A percentile compares a stretch with the other conserved stretches of the same genome.
Conservation (phyloP, 2,888 invertebrate genomes). For the Orchestes rusci region DNA sequence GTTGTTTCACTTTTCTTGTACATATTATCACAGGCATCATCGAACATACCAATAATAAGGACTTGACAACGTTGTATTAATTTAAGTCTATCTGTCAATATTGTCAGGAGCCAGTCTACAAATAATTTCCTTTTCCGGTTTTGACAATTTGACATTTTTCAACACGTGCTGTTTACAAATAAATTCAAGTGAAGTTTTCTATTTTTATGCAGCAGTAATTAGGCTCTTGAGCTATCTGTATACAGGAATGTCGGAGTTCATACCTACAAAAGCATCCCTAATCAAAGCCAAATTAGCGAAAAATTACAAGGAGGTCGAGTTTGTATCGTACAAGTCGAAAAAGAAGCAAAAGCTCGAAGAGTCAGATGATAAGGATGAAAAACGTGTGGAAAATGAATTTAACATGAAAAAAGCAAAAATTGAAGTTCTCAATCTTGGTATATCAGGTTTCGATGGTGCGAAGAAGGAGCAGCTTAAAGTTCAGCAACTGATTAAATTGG, state of each 20-base stretch:
- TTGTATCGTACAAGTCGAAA: slow-evolving; percentile 50
- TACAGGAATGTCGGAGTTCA: slow-evolving; percentile 27
- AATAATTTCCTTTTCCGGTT: too few species aligned
- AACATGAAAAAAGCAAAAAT: slow-evolving; percentile 70
- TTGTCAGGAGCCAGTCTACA: too few species aligned
- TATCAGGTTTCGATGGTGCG: slow-evolving; percentile 62
- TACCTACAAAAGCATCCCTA: slow-evolving; percentile 49
- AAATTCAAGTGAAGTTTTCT: too few species aligned
- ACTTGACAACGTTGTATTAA: too few species aligned
- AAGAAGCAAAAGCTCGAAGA: slow-evolving; percentile 24
- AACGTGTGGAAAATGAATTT: slow-evolving; percentile 44
- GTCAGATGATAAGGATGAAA: slow-evolving; percentile 19
- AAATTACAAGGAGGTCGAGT: slow-evolving; percentile 48
- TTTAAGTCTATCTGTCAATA: too few species aligned
- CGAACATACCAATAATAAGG: too few species aligned
- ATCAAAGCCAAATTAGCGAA: slow-evolving; percentile 44
- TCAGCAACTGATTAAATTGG: slow-evolving; percentile 69
- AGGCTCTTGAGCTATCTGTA: too few species aligned
- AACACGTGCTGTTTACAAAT: too few species aligned
- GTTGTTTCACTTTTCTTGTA: too few species aligned
- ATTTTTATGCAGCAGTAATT: too few species aligned
- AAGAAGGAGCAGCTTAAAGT: slow-evolving; percentile 74
- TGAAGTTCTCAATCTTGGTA: slow-evolving; percentile 79
- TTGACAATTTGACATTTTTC: too few species aligned
- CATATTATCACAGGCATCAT: too few species aligned